These are phyloP conservation scores for Protonibea diacanthus DNA, from an alignment of 2,797 vertebrate species.

Conservation along the genomic window DNA sequence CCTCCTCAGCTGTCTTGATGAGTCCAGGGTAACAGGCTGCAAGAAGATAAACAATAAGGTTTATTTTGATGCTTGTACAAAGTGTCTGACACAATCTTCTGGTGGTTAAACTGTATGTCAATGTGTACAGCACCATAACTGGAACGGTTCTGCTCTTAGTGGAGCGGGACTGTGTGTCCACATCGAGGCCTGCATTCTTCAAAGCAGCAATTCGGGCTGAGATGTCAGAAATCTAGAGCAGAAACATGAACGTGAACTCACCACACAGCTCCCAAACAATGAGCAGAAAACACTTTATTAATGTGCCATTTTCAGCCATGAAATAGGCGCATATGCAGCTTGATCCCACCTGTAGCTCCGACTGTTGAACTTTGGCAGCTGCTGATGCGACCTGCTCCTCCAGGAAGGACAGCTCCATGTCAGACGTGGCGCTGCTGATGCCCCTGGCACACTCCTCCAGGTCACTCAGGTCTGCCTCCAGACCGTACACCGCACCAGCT, in stretches of 20 bases:
- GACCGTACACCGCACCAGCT: slow-evolving; percentile 90
- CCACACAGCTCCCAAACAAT: neutral
- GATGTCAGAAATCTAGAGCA: slow-evolving; percentile 80
- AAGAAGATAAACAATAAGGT: slow-evolving; percentile 7
- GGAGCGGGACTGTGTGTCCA: slow-evolving; percentile 75
- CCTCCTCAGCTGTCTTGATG: slow-evolving; percentile 79
- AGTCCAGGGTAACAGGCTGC: slow-evolving; percentile 79
- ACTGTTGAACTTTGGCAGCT: slow-evolving; percentile 94
- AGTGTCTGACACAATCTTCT: neutral
- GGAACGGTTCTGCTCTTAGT: slow-evolving; percentile 67
- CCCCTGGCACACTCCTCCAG: slow-evolving; percentile 92
- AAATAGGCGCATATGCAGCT: neutral
- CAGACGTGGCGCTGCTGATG: slow-evolving; percentile 87
- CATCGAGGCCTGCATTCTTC: slow-evolving; percentile 85
- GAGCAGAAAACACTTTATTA: neutral
- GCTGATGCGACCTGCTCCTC: slow-evolving; percentile 97
- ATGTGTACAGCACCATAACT: slow-evolving; percentile 58
- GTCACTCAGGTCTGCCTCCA: slow-evolving; percentile 92
- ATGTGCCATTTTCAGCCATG: neutral
- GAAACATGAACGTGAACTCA: neutral
- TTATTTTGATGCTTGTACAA: neutral
- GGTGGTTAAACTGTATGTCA: neutral
- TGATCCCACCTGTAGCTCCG: slow-evolving; percentile 91
- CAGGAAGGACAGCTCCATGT: slow-evolving; percentile 90
- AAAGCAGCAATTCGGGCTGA: slow-evolving; percentile 85